A percentile compares a stretch with the other conserved stretches of the same genome.
These are phyloP conservation scores for Pseudochaenichthys georgianus DNA, from an alignment of 2,797 vertebrate genomes.

Conservation along the genomic window DNA sequence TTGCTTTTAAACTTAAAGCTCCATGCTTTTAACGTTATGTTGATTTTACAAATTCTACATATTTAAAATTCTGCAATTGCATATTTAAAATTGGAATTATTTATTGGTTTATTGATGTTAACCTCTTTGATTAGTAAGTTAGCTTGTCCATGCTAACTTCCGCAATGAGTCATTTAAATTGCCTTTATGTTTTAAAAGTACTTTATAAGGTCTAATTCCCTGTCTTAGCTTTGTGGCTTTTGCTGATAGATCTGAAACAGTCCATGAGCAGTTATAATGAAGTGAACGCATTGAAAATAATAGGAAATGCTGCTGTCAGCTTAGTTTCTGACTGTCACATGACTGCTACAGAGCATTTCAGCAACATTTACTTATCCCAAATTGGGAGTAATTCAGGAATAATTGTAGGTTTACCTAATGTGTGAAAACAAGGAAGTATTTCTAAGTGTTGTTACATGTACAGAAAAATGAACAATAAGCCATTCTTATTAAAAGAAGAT, in stretches of 20 bases:
- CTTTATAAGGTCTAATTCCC: accelerated
- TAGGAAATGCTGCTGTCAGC: neutral
- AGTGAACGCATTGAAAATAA: neutral
- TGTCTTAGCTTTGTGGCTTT: neutral
- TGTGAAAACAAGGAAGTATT: too few relatives aligned
- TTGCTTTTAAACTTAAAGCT: accelerated
- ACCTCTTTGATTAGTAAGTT: slow-evolving; percentile 1
- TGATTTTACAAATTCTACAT: too few relatives aligned
- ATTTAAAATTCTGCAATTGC: accelerated
- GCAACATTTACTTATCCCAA: neutral
- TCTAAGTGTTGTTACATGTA: too few relatives aligned
- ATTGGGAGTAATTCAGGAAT: too few relatives aligned
- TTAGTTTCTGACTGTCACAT: slow-evolving; percentile 10
- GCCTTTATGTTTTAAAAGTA: neutral
- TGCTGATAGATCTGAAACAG: neutral
- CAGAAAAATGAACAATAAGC: too few relatives aligned
- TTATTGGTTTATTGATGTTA: slow-evolving; percentile 14
- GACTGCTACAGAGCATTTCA: neutral
- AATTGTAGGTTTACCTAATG: too few relatives aligned
- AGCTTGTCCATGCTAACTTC: slow-evolving; percentile 15
- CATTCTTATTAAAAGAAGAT: neutral
- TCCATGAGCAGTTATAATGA: neutral
- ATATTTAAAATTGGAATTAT: neutral
- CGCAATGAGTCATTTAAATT: neutral
- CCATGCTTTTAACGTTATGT: accelerated